phyloP scores from a whole-genome alignment of 2,797 vertebrate genomes.

The Oreonectes daqikongensis region DNA sequence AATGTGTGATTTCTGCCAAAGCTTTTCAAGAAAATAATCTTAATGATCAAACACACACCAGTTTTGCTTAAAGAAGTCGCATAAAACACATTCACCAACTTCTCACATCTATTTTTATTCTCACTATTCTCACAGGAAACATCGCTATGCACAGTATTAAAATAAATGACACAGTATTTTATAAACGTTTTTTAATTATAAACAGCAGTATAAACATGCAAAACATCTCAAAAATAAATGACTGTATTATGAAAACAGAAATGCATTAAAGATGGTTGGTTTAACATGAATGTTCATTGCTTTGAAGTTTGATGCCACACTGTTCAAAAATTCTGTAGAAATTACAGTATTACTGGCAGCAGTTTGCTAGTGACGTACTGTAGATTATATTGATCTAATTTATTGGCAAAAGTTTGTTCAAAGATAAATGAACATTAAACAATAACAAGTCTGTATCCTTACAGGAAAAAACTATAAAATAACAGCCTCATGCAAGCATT shows the following conservation, averaged over 20 bases:
- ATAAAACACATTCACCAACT: background rate
- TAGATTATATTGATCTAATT: too few species aligned
- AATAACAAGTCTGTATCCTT: too few species aligned
- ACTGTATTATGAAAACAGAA: too few species aligned
- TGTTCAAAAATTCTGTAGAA: too few species aligned
- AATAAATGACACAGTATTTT: too few species aligned
- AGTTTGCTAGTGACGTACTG: too few species aligned
- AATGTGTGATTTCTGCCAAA: background rate
- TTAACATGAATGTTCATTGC: too few species aligned
- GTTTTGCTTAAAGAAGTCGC: background rate
- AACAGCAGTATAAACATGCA: background rate
- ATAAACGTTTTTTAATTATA: background rate
- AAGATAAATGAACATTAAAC: too few species aligned
- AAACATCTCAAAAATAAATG: background rate
- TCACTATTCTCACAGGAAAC: conserved; percentile 36
- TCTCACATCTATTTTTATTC: conserved; percentile 4
- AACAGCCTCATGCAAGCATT: too few species aligned
- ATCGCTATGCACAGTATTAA: background rate
- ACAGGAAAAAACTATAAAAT: too few species aligned
- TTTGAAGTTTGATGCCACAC: background rate
- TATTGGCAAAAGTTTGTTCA: too few species aligned
- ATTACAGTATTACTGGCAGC: too few species aligned
- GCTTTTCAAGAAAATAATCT: background rate
- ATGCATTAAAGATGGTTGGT: background rate
- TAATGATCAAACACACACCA: background rate